These are phyloP conservation scores for Glandiceps talaboti DNA, from an alignment of 53 echinoderm and acorn worm species.

Conservation along the genomic window DNA sequence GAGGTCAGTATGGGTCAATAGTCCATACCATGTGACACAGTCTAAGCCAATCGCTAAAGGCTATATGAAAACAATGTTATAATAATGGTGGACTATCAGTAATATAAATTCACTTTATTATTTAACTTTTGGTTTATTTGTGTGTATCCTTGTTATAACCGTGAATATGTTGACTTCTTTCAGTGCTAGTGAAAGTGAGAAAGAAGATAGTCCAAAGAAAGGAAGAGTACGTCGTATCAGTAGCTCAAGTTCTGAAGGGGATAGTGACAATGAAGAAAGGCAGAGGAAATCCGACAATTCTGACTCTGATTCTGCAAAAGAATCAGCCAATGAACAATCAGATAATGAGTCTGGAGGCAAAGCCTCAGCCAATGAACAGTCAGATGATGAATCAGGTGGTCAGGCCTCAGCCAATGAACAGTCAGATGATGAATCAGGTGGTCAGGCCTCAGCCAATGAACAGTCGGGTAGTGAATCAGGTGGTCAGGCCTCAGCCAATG, in stretches of 20 bases:
- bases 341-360: constrained; percentile 9
- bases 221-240: constrained; percentile 10
- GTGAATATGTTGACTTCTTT: too few relatives aligned
- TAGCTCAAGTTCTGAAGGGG: constrained; percentile 17
- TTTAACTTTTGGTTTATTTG: too few relatives aligned
- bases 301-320: constrained; percentile 15
- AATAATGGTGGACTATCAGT: too few relatives aligned
- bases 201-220: constrained; percentile 13
- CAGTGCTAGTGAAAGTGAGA: constrained; percentile 3
- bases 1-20: too few relatives aligned
- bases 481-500: constrained; percentile 6
- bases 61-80: too few relatives aligned
- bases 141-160: too few relatives aligned
- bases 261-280: constrained; percentile 6
- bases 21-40: too few relatives aligned
- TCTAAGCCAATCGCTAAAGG: too few relatives aligned
- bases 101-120: too few relatives aligned
- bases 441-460: constrained; percentile 11
- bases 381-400: constrained; percentile 17
- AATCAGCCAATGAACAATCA: constrained; percentile 18
- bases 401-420: not conserved
- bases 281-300: constrained; percentile 16
- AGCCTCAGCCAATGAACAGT: constrained; percentile 1
- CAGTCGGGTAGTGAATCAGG: constrained; percentile 6
- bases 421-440: constrained; percentile 14